Evolutionary conservation across 92 coral and sea anemone genomes (phyloP), one percentile per base, ranked within the genome.

Genomic region (Epizoanthus ramosus): DNA sequence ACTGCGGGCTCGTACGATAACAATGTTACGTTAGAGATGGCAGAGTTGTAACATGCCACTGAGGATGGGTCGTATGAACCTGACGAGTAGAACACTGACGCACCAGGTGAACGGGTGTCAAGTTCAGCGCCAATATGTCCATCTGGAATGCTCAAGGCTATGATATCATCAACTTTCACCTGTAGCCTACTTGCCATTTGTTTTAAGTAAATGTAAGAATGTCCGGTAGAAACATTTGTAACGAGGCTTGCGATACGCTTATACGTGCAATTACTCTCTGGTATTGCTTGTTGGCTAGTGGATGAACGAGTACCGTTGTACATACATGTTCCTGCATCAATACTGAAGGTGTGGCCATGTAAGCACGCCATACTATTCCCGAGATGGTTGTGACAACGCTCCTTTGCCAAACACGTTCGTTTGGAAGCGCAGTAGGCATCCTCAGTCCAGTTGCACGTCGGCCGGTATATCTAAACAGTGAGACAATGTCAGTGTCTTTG

Each of bases 1-100:
- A 67, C 45, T 67, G 72, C 72, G 9, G 39, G 72, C 3, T 67
- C 47, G 39, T 67, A 25, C 13, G 72, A 41, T n/a, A 67, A 19
- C n/a, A 67, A 37, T 67, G 6, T 67, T 67, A 67, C 9, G 72
- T 67, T 67, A 33, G 72, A 41, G 23, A 16, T 6, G 4, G 69
- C 69, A 64, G 23, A 33, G 10, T 8, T 67, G 72, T 67, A 18
- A 67, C 47, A 67, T 67, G 17, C 19, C 47, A 67, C 8, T 6
- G 22, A 67, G 31, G 47, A 67, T 33, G n/a, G 0, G 8, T 35
- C 14, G 13, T 13, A 67, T 6, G 47, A 67, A 28, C 72, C 72
- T 33, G 72, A 41, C 13, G 47, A 35, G 47, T 28, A 67, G 16
- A 67, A 33, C 50, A 33, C 41, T 31, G 50, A 67, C 35, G 17